Conservation (phyloP, 2,888 invertebrate genomes). For the Hipparchia semele region DNA sequence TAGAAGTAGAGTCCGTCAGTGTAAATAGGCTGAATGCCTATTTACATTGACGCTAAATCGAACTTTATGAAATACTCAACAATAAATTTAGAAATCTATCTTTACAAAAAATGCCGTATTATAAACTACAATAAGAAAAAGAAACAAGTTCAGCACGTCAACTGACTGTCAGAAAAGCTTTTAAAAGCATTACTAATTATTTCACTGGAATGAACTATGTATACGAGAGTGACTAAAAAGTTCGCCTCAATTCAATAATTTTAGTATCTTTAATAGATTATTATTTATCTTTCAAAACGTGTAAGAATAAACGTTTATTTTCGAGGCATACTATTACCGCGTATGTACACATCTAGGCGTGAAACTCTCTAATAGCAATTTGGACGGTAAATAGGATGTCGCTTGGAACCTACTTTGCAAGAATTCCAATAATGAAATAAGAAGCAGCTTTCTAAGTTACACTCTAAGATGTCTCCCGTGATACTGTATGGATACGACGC, state of each 20-base stretch:
- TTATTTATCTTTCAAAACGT: background rate
- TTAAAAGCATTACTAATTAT: background rate
- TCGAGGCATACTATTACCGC: conserved; percentile 20
- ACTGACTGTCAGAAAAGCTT: too few species aligned
- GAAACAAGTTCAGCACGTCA: too few species aligned
- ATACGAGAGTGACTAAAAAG: too few species aligned
- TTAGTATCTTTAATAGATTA: too few species aligned
- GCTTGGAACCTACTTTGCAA: conserved; percentile 45
- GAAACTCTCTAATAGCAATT: conserved; percentile 79
- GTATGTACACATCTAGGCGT: conserved; percentile 47
- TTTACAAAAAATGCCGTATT: background rate
- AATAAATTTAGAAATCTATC: background rate
- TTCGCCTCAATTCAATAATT: too few species aligned
- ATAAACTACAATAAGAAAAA: background rate
- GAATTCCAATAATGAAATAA: conserved; percentile 55
- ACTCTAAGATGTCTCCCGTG: conserved; percentile 17
- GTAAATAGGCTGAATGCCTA: too few species aligned
- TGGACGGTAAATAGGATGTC: conserved; percentile 60
- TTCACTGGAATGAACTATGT: background rate
- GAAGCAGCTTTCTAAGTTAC: conserved; percentile 45
- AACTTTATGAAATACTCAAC: background rate
- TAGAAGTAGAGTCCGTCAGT: too few species aligned
- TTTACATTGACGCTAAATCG: too few species aligned
- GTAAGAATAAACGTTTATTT: background rate
- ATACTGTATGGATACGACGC: background rate